A percentile compares a stretch with the other conserved stretches of the same genome.
Conservation (phyloP, 2,113 vertebrate species). For the Datnioides undecimradiatus region DNA sequence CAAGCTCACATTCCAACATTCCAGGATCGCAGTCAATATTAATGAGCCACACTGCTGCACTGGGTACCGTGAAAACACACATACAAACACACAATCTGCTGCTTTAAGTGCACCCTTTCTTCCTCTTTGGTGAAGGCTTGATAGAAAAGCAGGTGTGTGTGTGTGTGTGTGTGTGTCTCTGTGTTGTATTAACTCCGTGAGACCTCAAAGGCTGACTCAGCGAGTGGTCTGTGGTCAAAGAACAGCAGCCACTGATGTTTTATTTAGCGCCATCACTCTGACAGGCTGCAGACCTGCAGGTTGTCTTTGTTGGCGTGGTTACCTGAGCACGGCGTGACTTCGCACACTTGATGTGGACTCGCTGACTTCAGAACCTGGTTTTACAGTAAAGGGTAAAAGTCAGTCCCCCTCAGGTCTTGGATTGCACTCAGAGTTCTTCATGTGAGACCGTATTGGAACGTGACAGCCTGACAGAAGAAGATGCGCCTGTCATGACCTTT, state of each 20-base stretch:
- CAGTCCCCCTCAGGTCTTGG: neutral
- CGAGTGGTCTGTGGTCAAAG: constrained; percentile 36
- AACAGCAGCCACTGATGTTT: constrained; percentile 49
- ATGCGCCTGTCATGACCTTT: neutral
- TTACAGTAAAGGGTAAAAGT: neutral
- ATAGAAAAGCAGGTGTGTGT: neutral
- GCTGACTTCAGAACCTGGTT: neutral
- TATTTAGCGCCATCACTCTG: constrained; percentile 41
- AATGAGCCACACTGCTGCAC: neutral
- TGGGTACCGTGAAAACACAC: neutral
- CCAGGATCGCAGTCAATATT: neutral
- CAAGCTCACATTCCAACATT: neutral
- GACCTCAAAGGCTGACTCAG: constrained; percentile 32
- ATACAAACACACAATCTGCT: too few species aligned
- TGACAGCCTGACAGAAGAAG: neutral
- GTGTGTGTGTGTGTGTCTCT: constrained; percentile 11
- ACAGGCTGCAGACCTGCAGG: constrained; percentile 21
- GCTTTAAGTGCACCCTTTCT: too few species aligned
- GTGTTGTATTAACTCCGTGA: constrained; percentile 17
- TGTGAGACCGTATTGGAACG: neutral
- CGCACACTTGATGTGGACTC: neutral
- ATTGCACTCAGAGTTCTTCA: neutral
- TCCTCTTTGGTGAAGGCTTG: too few species aligned
- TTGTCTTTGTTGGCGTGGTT: neutral
- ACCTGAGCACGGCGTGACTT: neutral